Percentiles rank a stretch among this genome's conserved stretches.
phyloP scores from a whole-genome alignment of 2,888 invertebrate species.

The Allolobophora icterica region DNA sequence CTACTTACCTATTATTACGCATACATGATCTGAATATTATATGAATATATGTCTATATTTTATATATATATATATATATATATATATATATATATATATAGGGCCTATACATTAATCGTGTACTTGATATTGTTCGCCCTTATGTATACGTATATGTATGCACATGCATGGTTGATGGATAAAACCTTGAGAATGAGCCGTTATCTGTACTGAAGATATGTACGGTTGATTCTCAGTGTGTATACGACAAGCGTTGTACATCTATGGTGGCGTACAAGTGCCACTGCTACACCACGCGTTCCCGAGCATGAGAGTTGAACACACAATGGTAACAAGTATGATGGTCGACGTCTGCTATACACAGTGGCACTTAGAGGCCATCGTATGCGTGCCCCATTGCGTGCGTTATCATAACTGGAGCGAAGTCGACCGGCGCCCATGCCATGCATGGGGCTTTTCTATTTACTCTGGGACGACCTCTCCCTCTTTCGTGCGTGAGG shows the following conservation, averaged over 20 bases:
- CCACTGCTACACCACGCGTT: not conserved
- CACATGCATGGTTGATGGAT: not conserved
- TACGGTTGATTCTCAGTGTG: not conserved
- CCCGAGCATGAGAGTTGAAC: not conserved
- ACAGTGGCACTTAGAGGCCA: not conserved
- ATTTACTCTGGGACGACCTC: conserved; percentile 8
- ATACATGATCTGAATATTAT: too few species aligned
- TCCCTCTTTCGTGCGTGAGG: not conserved
- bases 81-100: too few species aligned
- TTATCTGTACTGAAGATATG: conserved; percentile 12
- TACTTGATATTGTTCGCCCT: not conserved
- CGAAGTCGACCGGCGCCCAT: not conserved
- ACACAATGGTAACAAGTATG: not conserved
- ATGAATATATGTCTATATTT: too few species aligned
- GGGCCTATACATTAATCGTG: too few species aligned
- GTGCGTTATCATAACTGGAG: not conserved
- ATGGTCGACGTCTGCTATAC: not conserved
- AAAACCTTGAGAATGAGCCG: not conserved
- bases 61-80: too few species aligned
- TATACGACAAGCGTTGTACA: not conserved
- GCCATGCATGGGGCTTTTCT: not conserved
- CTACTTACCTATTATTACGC: not conserved
- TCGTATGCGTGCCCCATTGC: not conserved
- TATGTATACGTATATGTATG: not conserved
- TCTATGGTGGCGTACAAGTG: not conserved